Base-by-base conservation (phyloP, 2,888 invertebrate species). In the Lasioglossum calceatum region DNA sequence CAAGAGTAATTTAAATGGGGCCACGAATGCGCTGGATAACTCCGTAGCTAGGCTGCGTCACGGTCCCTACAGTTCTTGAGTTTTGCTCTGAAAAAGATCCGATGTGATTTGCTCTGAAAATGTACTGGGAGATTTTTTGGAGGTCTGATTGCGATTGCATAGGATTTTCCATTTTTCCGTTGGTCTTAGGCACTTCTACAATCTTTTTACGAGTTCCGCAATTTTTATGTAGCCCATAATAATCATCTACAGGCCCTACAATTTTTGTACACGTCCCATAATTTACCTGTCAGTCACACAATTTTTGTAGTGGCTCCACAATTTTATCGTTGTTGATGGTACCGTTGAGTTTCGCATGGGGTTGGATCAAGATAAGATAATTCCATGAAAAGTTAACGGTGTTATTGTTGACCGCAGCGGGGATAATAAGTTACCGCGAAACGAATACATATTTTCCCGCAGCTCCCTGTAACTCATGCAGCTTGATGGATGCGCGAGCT, bases 401-500 rank as follows among this genome's bases (percentile, higher is more conserved):
- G 64, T 64, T 32, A 39, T 70, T 39, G 70, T 39, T 70, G 70
- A 23, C 36, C 39, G 39, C 39, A 36, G 36, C 54, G 50, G 50
- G 27, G 47, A 58, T 61, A 67, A 39, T 50, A 75, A 79, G 71
- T 32, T 71, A 74, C 77, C 32, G n/a, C n/a, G 64, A 44, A 72
- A 54, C 71, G 84, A 81, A 86, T 88, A 84, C 79, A 81, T 84
- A 83, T 85, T 87, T 88, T 84, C 71, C 47, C 64, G 27, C 70
- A 47, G 82, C 74, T 36, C 27, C 36, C 58, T 67, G 84, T 78
- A 87, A 87, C 79, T 83, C 81, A 76, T 39, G 79, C 39, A 4
- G 61, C 77, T 84, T 90, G 89, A 88, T 64, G 82, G 81, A 88
- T 83, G 83, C 78, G 79, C 71, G 79, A 80, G 83, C 70, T 78